Percentiles rank a stretch among this genome's conserved stretches.
Conservation (phyloP, 2,113 vertebrate genomes). For the Merops nubicus region DNA sequence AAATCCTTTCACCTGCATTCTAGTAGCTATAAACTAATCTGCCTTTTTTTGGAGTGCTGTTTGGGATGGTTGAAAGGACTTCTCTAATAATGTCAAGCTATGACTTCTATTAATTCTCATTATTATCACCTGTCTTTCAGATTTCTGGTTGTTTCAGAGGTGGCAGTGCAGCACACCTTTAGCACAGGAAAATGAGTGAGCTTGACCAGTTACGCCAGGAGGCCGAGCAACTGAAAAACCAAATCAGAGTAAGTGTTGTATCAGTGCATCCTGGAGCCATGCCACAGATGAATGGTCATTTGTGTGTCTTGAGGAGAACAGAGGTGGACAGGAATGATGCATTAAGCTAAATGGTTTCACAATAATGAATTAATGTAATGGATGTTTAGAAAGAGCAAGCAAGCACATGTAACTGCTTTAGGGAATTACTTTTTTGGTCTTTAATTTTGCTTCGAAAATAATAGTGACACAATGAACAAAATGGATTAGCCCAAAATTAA, state of each 20-base stretch:
- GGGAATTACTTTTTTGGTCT: neutral
- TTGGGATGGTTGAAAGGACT: neutral
- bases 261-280: neutral
- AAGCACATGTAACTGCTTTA: neutral
- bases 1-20: neutral
- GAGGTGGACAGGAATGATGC: neutral
- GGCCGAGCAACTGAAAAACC: conserved; percentile 99
- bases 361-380: neutral
- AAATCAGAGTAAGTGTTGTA: conserved; percentile 90
- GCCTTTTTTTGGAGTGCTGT: neutral
- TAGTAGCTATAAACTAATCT: neutral
- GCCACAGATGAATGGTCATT: neutral
- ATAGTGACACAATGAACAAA: neutral
- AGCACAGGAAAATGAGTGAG: conserved; percentile 96
- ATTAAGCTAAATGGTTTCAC: neutral
- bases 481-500: neutral
- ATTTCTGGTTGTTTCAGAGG: conserved; percentile 85
- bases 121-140: conserved; percentile 66
- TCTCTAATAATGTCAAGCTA: neutral
- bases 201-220: conserved; percentile 99
- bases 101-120: neutral
- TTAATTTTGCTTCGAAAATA: neutral
- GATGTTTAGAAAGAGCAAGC: neutral
- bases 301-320: neutral
- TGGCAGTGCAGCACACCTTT: conserved; percentile 84